Evolutionary conservation across 2,113 vertebrate species (phyloP).

Genomic region (Struthio camelus): DNA sequence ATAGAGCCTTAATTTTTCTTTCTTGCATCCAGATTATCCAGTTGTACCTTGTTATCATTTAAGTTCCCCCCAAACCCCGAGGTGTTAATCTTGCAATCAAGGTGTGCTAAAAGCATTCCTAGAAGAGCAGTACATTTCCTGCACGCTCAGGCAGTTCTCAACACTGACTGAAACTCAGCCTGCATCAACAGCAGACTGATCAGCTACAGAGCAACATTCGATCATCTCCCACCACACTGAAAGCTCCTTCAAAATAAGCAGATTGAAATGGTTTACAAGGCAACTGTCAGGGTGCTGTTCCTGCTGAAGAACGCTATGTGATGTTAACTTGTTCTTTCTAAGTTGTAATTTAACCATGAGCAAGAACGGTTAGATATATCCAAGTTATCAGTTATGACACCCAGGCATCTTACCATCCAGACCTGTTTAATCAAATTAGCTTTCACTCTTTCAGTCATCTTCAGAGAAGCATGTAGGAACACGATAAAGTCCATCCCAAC

Average conservation of each 20-base stretch:
- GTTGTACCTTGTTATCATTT: neutral
- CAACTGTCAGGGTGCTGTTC: neutral
- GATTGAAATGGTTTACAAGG: neutral
- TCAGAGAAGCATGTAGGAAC: rapidly evolving
- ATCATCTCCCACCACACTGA: neutral
- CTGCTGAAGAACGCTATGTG: rapidly evolving
- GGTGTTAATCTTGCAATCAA: neutral
- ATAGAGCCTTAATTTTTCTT: neutral
- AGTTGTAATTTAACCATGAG: neutral
- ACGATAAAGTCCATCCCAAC: rapidly evolving
- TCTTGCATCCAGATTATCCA: neutral
- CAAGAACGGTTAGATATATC: neutral
- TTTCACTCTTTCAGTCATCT: neutral
- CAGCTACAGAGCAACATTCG: neutral
- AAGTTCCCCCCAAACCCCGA: neutral
- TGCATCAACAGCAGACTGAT: rapidly evolving
- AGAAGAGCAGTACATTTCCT: neutral
- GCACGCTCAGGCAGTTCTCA: neutral
- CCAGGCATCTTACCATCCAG: neutral
- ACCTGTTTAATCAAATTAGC: neutral
- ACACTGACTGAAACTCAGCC: neutral
- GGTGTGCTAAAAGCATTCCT: neutral
- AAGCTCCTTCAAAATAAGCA: neutral
- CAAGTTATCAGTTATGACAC: neutral
- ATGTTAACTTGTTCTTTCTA: neutral